Evolutionary conservation across 2,888 invertebrate species (phyloP).

Genomic region (Gasteruption jaculator): DNA sequence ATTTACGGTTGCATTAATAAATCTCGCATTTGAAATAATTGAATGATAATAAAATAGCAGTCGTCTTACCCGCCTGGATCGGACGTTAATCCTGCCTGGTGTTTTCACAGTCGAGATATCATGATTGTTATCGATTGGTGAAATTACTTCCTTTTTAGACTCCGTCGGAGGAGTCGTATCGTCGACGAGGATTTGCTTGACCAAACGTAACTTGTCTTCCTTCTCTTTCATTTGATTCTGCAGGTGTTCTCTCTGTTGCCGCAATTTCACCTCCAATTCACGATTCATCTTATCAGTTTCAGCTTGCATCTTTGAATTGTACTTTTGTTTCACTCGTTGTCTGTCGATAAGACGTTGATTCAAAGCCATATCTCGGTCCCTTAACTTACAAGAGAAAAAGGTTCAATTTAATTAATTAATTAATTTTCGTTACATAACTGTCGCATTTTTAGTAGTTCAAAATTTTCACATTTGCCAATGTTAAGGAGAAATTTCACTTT

Average conservation of each 20-base stretch:
- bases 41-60: too few relatives aligned
- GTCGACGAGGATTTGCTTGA: slow-evolving; percentile 59
- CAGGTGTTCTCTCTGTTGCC: slow-evolving; percentile 58
- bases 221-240: slow-evolving; percentile 58
- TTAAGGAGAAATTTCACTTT: too few relatives aligned
- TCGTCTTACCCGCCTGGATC: slow-evolving; percentile 33
- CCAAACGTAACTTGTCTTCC: slow-evolving; percentile 60
- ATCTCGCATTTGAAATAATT: too few relatives aligned
- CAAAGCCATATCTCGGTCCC: slow-evolving; percentile 53
- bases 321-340: slow-evolving; percentile 53
- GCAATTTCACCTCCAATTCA: slow-evolving; percentile 63
- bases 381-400: slow-evolving; percentile 34
- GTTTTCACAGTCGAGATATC: slow-evolving; percentile 24
- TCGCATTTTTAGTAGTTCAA: too few relatives aligned
- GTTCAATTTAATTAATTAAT: too few relatives aligned
- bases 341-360: slow-evolving; percentile 55
- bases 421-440: too few relatives aligned
- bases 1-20: neutral
- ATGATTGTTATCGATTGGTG: slow-evolving; percentile 14
- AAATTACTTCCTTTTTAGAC: too few relatives aligned
- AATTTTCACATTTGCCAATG: too few relatives aligned
- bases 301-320: slow-evolving; percentile 58
- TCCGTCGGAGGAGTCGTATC: slow-evolving; percentile 36
- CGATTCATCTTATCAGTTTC: slow-evolving; percentile 73
- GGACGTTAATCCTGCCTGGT: slow-evolving; percentile 28